Base-by-base conservation (phyloP, 1,140 invertebrate genomes). In the Microplitis demolitor region DNA sequence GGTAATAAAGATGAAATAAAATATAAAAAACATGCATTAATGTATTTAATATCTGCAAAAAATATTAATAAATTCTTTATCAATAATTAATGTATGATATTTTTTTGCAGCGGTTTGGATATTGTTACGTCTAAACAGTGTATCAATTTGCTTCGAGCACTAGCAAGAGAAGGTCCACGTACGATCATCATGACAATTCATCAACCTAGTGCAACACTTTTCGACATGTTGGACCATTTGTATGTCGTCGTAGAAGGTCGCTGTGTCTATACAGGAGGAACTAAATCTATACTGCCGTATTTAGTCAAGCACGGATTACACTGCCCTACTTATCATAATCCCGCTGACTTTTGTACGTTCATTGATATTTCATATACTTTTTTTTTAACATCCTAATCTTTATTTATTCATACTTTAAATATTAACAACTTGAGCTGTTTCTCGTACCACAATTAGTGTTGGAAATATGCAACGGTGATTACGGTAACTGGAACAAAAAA, bases 171-270 rank as follows among this genome's bases (percentile, higher is more conserved):
- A 63, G 95, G 95, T 0, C 70, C 70, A 14, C 88, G 94, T 61
- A 96, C 94, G 0, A 90, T 97, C 8, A 90, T 96, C 4, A 95
- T 94, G 70, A 96, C 94, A 4, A 96, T 98, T 79, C 97, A 98
- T 86, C 97, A 98, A 80, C 96, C 96, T 0, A 96, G 93, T 72
- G 94, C 95, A 1, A 88, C 92, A 45, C 89, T 97, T 1, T 95
- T 98, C 79, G 91, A 94, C 78, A 95, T 96, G 91, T 96, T 98
- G 84, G 96, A 98, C 85, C 92, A 95, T 83, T 81, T 97, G 6
- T 97, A 96, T 83, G 92, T 94, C 11, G 82, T 98, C 3, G 91
- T 92, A 0, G 91, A 92, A 54, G 96, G 96, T 1, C 88, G 90
- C 69, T 97, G 95, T 80, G 91, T 96, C 5, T 97, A 96, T 81